Conservation (phyloP, 2,797 vertebrate genomes). For the Sebastes miniatus region DNA sequence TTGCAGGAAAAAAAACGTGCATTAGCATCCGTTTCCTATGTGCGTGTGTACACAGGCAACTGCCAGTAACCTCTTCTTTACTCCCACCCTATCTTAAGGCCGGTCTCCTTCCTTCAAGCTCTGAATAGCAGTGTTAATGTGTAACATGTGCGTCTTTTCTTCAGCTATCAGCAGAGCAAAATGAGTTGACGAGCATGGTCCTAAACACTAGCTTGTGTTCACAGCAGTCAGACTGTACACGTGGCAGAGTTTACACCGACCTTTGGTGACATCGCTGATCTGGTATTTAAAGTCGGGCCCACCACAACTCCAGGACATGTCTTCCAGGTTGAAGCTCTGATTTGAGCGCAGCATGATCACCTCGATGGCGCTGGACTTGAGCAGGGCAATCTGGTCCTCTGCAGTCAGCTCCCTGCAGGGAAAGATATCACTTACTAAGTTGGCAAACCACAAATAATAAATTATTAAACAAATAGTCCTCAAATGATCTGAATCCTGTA, state of each 20-base stretch:
- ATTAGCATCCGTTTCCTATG: conserved; percentile 30
- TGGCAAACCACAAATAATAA: not conserved
- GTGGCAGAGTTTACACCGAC: conserved; percentile 71
- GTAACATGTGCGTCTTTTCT: conserved; percentile 12
- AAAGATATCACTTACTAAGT: not conserved
- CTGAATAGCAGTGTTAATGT: conserved; percentile 16
- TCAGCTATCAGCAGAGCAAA: not conserved
- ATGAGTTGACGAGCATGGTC: not conserved
- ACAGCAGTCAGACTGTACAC: conserved; percentile 11
- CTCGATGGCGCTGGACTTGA: conserved; percentile 97
- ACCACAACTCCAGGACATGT: conserved; percentile 97
- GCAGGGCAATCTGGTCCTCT: conserved; percentile 96
- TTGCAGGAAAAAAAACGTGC: conserved; percentile 35
- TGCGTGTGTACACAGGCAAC: conserved; percentile 1
- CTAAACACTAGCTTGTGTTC: not conserved
- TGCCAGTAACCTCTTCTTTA: conserved; percentile 31
- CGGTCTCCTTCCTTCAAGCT: not conserved
- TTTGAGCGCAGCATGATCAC: conserved; percentile 99
- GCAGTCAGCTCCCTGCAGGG: conserved; percentile 88
- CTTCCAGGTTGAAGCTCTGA: conserved; percentile 93
- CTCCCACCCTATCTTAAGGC: conserved; percentile 12
- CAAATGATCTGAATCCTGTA: not conserved
- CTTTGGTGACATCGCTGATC: conserved; percentile 91
- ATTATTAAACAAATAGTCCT: not conserved
- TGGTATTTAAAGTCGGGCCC: conserved; percentile 91